Evolutionary conservation across 2,113 vertebrate genomes (phyloP).

Genomic region (Chitala chitala): DNA sequence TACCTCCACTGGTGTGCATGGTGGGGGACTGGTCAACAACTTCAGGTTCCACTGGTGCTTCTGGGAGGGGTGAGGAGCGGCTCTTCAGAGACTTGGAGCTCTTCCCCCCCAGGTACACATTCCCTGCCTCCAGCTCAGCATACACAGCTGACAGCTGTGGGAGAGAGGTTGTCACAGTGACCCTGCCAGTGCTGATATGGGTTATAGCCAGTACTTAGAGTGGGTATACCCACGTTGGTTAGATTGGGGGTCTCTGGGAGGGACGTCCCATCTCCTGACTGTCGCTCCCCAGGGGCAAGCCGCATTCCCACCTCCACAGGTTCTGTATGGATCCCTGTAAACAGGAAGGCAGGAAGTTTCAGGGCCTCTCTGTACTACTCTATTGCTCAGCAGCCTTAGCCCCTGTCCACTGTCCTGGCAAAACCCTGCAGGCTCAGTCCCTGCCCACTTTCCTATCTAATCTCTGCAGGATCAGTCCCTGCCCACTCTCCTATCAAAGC

Average conservation of each 20-base stretch:
- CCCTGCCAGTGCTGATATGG: neutral
- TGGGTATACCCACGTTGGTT: constrained; percentile 64
- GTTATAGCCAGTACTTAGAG: too few relatives aligned
- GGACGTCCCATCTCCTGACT: constrained; percentile 90
- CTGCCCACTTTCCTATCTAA: too few relatives aligned
- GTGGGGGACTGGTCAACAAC: constrained; percentile 62
- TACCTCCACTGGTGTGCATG: constrained; percentile 58
- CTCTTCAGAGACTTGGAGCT: constrained; percentile 63
- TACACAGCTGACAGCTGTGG: constrained; percentile 87
- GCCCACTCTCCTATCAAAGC: too few relatives aligned
- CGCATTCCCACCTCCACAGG: constrained; percentile 71
- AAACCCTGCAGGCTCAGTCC: too few relatives aligned
- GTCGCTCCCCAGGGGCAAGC: constrained; percentile 84
- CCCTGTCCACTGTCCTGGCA: too few relatives aligned
- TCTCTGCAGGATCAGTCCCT: too few relatives aligned
- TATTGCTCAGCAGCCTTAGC: neutral
- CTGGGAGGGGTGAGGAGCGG: constrained; percentile 66
- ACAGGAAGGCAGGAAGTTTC: neutral
- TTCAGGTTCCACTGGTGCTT: constrained; percentile 57
- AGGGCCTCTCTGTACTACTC: neutral
- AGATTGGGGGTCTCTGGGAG: constrained; percentile 91
- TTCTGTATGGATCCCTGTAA: constrained; percentile 62
- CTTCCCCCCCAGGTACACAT: constrained; percentile 76
- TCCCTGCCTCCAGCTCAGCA: constrained; percentile 74
- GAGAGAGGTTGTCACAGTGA: neutral